Evolutionary conservation across 2,797 vertebrate genomes (phyloP), one percentile per base, ranked within the genome.

Genomic region (Sphaeramia orbicularis): DNA sequence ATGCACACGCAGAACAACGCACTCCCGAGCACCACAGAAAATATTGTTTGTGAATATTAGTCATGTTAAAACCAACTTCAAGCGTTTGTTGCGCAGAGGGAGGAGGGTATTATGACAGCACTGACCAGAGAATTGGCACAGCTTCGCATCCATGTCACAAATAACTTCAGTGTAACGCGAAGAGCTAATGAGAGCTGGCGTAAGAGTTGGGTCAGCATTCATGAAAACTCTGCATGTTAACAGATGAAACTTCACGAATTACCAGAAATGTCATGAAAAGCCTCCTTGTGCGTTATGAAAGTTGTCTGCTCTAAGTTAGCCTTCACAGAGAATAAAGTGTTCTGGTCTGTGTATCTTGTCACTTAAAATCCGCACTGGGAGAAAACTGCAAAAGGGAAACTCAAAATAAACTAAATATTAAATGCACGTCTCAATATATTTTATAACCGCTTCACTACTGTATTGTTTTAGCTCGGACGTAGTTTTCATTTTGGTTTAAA

Each of bases 1-100:
- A 56, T 30, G 30, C 42, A 64, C 4, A 15, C 47, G n/a, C 57
- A 32, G 24, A 40, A 24, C 52, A 49, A 62, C 9, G 13, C 30
- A 64, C 61, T 60, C 48, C 16, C 35, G 65, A 42, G 24, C 38
- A 70, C 63, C 47, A 55, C 41, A 10, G 70, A 76, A 79, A 74
- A 65, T 71, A 78, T 63, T 79, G 71, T 83, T 83, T 84, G 71
- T 62, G 72, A 86, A 75, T 77, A 76, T 80, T 78, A 84, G 83
- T 72, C 76, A 78, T 71, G 61, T 81, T 69, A 65, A 82, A 80
- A 79, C 47, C 65, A 45, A 80, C 80, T 64, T 78, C 6, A 58
- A 72, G 67, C 8, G 27, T 58, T 40, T 66, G 50, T 53, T 65
- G 19, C 13, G 43, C 1, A 6, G 9, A 10, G 36, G n/a, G 44